Percentiles rank a stretch among this genome's conserved stretches.
Evolutionary conservation across 2,113 vertebrate genomes (phyloP).

Genomic region (Albula goreensis): DNA sequence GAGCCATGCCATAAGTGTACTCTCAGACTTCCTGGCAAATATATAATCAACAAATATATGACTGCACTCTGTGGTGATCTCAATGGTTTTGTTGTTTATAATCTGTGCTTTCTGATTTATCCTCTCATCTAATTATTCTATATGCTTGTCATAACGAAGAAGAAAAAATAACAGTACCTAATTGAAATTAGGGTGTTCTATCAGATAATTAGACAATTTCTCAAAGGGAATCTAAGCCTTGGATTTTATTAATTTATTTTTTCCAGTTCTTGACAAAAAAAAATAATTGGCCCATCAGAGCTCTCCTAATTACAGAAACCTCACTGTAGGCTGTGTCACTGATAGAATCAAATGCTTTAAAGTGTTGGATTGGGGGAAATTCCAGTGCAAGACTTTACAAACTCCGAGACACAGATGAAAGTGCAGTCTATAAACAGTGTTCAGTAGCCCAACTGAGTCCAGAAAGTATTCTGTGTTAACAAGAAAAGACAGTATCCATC

Average conservation of each 20-base stretch:
- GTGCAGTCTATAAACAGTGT: neutral
- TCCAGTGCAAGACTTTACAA: neutral
- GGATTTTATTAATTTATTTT: neutral
- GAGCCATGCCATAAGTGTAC: no score
- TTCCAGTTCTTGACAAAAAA: neutral
- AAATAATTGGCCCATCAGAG: conserved; percentile 17
- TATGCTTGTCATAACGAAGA: neutral
- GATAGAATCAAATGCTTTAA: conserved; percentile 22
- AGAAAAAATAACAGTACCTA: neutral
- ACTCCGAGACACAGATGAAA: neutral
- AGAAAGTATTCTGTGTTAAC: neutral
- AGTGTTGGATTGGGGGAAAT: conserved; percentile 18
- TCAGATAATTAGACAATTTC: conserved; percentile 13
- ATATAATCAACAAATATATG: no score
- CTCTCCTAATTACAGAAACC: conserved; percentile 17
- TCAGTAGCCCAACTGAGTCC: neutral
- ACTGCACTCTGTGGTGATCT: neutral
- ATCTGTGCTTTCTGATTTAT: neutral
- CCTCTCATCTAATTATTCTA: neutral
- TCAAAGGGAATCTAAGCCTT: conserved; percentile 9
- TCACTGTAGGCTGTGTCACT: conserved; percentile 5
- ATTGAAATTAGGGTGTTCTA: conserved; percentile 21
- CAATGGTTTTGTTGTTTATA: neutral
- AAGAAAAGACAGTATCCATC: neutral
- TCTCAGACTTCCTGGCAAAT: no score